phyloP scores from a whole-genome alignment of 2,797 vertebrate genomes.

The Buceros bicornis region DNA sequence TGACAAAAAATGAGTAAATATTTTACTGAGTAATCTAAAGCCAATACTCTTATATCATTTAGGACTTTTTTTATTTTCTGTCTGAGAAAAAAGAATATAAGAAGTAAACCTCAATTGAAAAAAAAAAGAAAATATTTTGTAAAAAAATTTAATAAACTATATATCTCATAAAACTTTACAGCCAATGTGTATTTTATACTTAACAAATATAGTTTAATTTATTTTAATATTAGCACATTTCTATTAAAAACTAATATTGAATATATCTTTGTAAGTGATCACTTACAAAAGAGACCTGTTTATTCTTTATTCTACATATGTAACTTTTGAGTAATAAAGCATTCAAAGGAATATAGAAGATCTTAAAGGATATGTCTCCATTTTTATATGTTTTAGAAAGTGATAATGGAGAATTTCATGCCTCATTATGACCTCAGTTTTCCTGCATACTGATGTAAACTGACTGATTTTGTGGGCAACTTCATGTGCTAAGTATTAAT shows the following conservation, averaged over 20 bases:
- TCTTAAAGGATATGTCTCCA: neutral
- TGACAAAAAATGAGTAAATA: neutral
- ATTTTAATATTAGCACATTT: neutral
- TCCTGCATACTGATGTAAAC: neutral
- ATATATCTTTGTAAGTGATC: neutral
- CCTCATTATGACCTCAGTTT: neutral
- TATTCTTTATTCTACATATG: neutral
- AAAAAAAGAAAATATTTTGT: fast-evolving
- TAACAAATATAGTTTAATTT: neutral
- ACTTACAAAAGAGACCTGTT: neutral
- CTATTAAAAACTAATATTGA: neutral
- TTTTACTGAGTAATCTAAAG: neutral
- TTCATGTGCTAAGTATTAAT: neutral
- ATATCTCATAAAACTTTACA: neutral
- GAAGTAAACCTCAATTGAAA: neutral
- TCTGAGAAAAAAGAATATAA: neutral
- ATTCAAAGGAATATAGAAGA: neutral
- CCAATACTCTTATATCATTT: neutral
- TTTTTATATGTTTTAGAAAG: neutral
- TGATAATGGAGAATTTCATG: neutral
- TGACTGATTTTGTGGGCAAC: neutral
- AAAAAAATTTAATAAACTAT: neutral
- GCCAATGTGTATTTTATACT: neutral
- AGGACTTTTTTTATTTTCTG: neutral
- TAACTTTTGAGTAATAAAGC: neutral